A percentile compares a stretch with the other conserved stretches of the same genome.
Evolutionary conservation across 2,888 invertebrate species (phyloP).

Genomic region (Drosophila multiciliata): DNA sequence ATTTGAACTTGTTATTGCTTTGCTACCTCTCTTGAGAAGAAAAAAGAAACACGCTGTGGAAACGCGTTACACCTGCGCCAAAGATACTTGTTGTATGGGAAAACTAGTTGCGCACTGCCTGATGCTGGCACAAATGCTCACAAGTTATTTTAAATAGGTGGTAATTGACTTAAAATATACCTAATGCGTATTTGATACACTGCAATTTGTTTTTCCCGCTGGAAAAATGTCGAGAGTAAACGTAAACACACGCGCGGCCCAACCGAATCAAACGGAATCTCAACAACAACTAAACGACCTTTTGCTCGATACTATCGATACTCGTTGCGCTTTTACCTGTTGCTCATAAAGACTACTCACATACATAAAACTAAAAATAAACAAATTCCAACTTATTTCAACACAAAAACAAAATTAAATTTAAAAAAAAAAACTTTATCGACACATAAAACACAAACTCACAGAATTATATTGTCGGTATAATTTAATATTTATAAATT

Average conservation of each 20-base stretch:
- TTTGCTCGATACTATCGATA: constrained; percentile 41
- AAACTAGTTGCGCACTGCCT: constrained; percentile 13
- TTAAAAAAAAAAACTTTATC: too few species aligned
- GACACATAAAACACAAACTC: not conserved
- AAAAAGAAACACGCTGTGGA: constrained; percentile 20
- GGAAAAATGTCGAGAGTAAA: constrained; percentile 30
- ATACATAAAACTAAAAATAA: constrained; percentile 9
- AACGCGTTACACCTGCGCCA: constrained; percentile 58
- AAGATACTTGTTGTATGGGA: constrained; percentile 11
- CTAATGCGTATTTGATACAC: constrained; percentile 13
- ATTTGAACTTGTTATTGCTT: constrained; percentile 68
- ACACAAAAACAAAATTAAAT: not conserved
- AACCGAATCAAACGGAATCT: constrained; percentile 62
- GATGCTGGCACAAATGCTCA: constrained; percentile 4
- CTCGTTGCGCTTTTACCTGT: constrained; percentile 44
- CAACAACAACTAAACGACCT: constrained; percentile 61
- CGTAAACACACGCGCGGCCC: constrained; percentile 30
- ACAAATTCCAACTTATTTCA: not conserved
- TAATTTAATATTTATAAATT: not conserved
- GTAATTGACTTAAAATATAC: constrained; percentile 15
- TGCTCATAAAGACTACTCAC: constrained; percentile 30
- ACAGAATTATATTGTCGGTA: not conserved
- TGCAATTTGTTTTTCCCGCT: constrained; percentile 60
- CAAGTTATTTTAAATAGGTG: constrained; percentile 10
- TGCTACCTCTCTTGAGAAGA: constrained; percentile 29